These are phyloP conservation scores for Ctena decussata DNA, from an alignment of 2,888 invertebrate species.

Conservation along the genomic window DNA sequence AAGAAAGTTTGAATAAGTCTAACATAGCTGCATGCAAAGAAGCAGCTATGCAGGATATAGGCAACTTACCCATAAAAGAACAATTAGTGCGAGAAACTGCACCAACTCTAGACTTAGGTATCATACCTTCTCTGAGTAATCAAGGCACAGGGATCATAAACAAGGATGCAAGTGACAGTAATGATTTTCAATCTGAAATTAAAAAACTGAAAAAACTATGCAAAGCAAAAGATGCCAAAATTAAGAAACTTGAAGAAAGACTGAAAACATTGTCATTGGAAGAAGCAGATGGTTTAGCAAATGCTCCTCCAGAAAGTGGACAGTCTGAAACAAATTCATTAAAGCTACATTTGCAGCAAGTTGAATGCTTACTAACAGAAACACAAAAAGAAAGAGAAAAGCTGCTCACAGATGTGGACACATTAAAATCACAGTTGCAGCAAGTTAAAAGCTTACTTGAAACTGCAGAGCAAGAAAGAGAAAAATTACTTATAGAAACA, in stretches of 20 bases:
- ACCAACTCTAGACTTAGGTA: background rate
- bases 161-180: background rate
- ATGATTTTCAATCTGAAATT: conserved; percentile 47
- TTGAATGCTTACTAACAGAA: background rate
- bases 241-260: conserved; percentile 64
- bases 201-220: conserved; percentile 60
- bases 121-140: background rate
- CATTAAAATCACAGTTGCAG: no score
- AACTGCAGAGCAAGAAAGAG: background rate
- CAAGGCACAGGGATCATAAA: background rate
- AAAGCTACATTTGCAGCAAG: background rate
- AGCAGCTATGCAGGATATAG: background rate
- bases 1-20: no score
- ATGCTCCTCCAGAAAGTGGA: background rate
- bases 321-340: background rate
- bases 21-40: background rate
- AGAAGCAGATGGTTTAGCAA: background rate
- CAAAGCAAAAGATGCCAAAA: conserved; percentile 72
- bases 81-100: background rate
- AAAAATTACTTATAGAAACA: background rate
- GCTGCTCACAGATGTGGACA: background rate
- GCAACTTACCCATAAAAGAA: background rate
- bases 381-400: background rate
- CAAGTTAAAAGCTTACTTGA: no score
- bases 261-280: background rate